Base-by-base conservation (phyloP, 2,888 invertebrate genomes). In the Nymphalis c-album region DNA sequence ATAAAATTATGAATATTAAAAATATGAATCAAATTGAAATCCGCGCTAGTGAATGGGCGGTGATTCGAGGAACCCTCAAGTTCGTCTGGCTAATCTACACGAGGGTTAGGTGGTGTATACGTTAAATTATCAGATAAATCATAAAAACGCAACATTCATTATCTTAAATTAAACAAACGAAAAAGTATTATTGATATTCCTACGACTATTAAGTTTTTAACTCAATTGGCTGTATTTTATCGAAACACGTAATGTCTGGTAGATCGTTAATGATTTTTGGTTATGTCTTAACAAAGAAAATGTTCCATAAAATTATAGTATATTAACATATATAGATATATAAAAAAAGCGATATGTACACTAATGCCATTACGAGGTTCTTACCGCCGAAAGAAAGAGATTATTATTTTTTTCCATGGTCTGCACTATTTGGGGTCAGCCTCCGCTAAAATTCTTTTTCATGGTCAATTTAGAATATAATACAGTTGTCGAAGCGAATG, bases 381-480 rank as follows among this genome's bases (percentile, higher is more conserved):
- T n/a, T n/a, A n/a, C n/a, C 13, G 4, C 6, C 53, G n/a, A 18
- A 55, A 31, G 1, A 18, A 10, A 17, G 17, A 53, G 10, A 47
- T 63, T 55, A 26, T 71, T 22, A 20, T 31, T 57, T 18, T 61
- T 64, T 46, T 51, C 8, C 60, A 60, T 57, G 66, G 60, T 18
- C 63, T 69, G 74, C 48, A 72, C 64, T 64, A 48, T 48, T 59
- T 58, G 60, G 69, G 73, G 73, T 68, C 71, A 71, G 73, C 76
- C 77, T 80, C 78, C 76, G 76, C 79, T 78, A 77, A 83, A 86
- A 85, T 85, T 83, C 82, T 87, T 88, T 87, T 89, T 86, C 88
- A 90, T 84, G 89, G 88, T 88, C 89, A 89, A 91, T 90, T 90
- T 90, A 84, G 86, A 90, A 86, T 83, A 88, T 90, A 91, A 90